phyloP scores from a whole-genome alignment of 2,797 vertebrate species.

The Mergus octosetaceus region DNA sequence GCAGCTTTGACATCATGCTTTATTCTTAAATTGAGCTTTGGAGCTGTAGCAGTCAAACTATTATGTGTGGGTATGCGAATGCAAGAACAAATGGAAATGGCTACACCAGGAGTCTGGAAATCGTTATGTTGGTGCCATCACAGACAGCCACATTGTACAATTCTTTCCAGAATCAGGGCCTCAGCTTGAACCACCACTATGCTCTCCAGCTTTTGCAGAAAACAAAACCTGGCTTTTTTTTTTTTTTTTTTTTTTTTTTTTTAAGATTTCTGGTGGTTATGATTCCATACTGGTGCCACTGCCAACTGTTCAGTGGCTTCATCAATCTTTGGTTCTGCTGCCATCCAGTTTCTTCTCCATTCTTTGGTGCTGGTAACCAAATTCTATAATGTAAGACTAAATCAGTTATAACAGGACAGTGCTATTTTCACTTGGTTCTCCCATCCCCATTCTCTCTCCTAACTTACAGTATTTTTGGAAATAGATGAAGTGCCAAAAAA shows the following conservation, averaged over 20 bases:
- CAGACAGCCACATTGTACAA: neutral
- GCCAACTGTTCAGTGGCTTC: neutral
- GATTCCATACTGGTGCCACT: neutral
- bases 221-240: neutral
- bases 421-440: neutral
- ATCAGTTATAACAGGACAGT: neutral
- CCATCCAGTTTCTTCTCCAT: neutral
- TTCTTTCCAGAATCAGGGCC: neutral
- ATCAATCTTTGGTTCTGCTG: neutral
- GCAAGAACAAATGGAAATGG: constrained; percentile 32
- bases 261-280: neutral
- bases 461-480: neutral
- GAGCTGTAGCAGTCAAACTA: neutral
- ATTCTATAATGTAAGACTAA: neutral
- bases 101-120: constrained; percentile 44
- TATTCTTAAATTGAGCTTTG: neutral
- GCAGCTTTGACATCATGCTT: constrained; percentile 19
- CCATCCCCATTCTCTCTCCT: neutral
- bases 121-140: neutral
- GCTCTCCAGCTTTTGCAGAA: neutral
- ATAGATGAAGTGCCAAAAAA: neutral
- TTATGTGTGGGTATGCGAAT: constrained; percentile 5
- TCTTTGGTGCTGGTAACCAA: neutral
- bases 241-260: neutral
- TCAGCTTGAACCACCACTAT: neutral